phyloP scores from a whole-genome alignment of 2,888 invertebrate species.

The Chrysolina oricalcia region DNA sequence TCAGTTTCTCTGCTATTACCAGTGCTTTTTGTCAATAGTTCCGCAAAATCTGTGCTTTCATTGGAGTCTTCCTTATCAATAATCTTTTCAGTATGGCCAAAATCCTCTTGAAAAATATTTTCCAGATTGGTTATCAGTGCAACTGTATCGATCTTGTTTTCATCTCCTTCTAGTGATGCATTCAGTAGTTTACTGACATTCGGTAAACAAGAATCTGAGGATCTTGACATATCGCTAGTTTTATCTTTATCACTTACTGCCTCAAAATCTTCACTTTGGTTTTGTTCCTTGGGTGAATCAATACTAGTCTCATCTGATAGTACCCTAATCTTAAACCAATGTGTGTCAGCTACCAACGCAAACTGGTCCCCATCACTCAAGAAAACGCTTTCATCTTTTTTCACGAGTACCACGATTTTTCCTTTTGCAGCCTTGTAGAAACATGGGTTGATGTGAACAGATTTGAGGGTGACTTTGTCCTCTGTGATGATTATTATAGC shows the following conservation, averaged over 20 bases:
- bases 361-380: conserved; percentile 74
- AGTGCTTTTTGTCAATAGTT: background rate
- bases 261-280: background rate
- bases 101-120: conserved; percentile 37
- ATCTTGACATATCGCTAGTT: background rate
- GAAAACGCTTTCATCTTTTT: conserved; percentile 64
- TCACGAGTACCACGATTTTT: conserved; percentile 67
- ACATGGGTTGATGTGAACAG: conserved; percentile 75
- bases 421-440: conserved; percentile 70
- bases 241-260: background rate
- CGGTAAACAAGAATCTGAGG: background rate
- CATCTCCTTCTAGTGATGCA: background rate
- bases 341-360: conserved; percentile 73
- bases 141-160: conserved; percentile 22
- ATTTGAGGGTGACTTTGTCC: conserved; percentile 69
- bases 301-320: background rate
- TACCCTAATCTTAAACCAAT: conserved; percentile 70
- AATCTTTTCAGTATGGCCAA: conserved; percentile 22
- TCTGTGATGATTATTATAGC: conserved; percentile 70
- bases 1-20: background rate
- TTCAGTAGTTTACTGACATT: conserved; percentile 17
- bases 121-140: conserved; percentile 27
- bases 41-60: conserved; percentile 28
- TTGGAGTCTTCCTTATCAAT: conserved; percentile 16
- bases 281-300: background rate